A percentile compares a stretch with the other conserved stretches of the same genome.
Conservation (phyloP, 2,113 vertebrate species). For the Menura novaehollandiae region DNA sequence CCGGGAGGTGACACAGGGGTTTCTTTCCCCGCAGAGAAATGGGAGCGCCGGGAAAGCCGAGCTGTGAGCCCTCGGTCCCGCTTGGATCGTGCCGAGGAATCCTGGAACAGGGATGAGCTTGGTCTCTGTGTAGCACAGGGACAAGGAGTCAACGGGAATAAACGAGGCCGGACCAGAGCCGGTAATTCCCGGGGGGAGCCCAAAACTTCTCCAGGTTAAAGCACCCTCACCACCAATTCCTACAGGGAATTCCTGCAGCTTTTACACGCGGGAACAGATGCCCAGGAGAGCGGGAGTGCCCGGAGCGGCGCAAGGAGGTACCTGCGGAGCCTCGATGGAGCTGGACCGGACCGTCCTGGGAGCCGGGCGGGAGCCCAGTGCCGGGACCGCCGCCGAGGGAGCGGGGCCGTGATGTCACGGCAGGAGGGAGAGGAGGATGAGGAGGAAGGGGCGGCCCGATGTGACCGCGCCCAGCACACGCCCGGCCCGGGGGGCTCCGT, state of each 20-base stretch:
- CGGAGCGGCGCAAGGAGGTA: neutral
- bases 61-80: fast-evolving
- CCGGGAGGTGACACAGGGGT: fast-evolving
- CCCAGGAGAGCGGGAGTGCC: neutral
- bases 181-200: fast-evolving
- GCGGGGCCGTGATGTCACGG: neutral
- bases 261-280: fast-evolving
- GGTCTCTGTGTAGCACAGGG: neutral
- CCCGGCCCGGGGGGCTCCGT: neutral
- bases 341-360: fast-evolving
- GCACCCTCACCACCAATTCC: fast-evolving
- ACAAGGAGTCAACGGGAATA: fast-evolving
- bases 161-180: fast-evolving
- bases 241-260: neutral
- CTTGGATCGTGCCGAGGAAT: fast-evolving
- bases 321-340: neutral
- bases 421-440: neutral
- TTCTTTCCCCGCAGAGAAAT: fast-evolving
- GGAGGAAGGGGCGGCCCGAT: neutral
- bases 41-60: neutral
- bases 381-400: neutral
- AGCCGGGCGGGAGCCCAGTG: neutral
- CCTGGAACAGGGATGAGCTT: fast-evolving
- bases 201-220: fast-evolving
- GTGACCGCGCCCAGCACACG: neutral